Conservation (phyloP, 2,797 vertebrate species). For the Myotis vivesi region DNA sequence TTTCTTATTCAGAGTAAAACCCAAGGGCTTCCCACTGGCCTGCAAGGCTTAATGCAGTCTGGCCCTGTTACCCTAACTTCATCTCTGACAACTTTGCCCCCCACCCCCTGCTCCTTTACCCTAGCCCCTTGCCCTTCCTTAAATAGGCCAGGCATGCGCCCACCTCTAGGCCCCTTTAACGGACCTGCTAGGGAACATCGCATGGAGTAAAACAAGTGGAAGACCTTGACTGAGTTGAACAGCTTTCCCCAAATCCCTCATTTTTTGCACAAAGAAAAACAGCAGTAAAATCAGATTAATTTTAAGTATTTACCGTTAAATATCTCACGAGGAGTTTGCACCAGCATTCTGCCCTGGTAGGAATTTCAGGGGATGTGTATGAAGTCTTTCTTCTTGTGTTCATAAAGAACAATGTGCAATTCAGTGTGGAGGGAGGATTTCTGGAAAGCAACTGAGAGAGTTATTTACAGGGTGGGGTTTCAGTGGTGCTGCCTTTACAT, state of each 20-base stretch:
- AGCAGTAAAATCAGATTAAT: slow-evolving; percentile 51
- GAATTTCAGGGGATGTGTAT: slow-evolving; percentile 57
- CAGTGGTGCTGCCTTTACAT: slow-evolving; percentile 23
- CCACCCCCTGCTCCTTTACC: background rate
- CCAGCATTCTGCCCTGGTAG: slow-evolving; percentile 59
- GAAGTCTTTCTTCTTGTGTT: slow-evolving; percentile 65
- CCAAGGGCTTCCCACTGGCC: background rate
- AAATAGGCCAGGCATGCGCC: background rate
- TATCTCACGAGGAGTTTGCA: slow-evolving; percentile 45
- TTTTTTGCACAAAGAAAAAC: background rate
- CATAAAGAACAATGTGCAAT: slow-evolving; percentile 66
- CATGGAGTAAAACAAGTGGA: background rate
- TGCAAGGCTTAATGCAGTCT: background rate
- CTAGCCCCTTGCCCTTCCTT: background rate
- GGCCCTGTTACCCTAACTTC: background rate
- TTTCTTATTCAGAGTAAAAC: background rate
- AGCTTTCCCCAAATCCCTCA: background rate
- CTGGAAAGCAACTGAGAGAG: slow-evolving; percentile 64
- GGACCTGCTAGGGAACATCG: background rate
- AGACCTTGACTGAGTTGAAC: background rate
- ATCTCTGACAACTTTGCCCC: background rate
- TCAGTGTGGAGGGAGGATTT: slow-evolving; percentile 62
- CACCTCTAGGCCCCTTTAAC: background rate
- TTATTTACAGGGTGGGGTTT: slow-evolving; percentile 65
- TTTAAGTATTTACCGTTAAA: slow-evolving; percentile 41